A percentile compares a stretch with the other conserved stretches of the same genome.
These are phyloP conservation scores for Noctua comes DNA, from an alignment of 2,888 invertebrate genomes.

Conservation along the genomic window DNA sequence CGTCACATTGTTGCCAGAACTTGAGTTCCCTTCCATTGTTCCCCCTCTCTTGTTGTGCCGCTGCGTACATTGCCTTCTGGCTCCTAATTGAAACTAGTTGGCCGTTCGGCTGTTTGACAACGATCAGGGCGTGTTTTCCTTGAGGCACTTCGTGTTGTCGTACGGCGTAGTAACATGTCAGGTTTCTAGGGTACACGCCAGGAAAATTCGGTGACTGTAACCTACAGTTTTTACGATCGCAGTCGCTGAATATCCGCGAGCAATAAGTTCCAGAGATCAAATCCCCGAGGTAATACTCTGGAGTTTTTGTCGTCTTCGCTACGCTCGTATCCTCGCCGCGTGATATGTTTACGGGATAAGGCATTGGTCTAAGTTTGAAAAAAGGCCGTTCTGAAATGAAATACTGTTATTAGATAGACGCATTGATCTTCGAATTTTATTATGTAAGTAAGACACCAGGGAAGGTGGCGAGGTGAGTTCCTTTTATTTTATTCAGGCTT, in stretches of 20 bases:
- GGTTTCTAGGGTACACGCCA: conserved; percentile 97
- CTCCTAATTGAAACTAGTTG: conserved; percentile 96
- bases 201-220: conserved; percentile 98
- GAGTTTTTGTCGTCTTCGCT: conserved; percentile 85
- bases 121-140: conserved; percentile 96
- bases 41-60: conserved; percentile 89
- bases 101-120: conserved; percentile 95
- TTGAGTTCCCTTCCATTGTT: conserved; percentile 91
- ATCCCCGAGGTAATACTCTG: conserved; percentile 95
- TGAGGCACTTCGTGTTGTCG: conserved; percentile 95
- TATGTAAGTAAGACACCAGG: conserved; percentile 31
- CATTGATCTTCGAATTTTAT: conserved; percentile 59
- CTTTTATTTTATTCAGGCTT: conserved; percentile 20
- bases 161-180: conserved; percentile 98
- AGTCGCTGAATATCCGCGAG: conserved; percentile 97
- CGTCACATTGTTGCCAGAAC: conserved; percentile 96
- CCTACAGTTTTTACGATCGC: conserved; percentile 96
- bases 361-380: conserved; percentile 87
- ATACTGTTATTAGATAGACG: conserved; percentile 68
- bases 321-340: conserved; percentile 84
- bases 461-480: conserved; percentile 8
- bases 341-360: conserved; percentile 88
- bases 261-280: conserved; percentile 97
- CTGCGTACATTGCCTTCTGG: conserved; percentile 92
- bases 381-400: conserved; percentile 87